Evolutionary conservation across 1,140 invertebrate species (phyloP), one percentile per base, ranked within the genome.

Genomic region (Saccostrea echinata): DNA sequence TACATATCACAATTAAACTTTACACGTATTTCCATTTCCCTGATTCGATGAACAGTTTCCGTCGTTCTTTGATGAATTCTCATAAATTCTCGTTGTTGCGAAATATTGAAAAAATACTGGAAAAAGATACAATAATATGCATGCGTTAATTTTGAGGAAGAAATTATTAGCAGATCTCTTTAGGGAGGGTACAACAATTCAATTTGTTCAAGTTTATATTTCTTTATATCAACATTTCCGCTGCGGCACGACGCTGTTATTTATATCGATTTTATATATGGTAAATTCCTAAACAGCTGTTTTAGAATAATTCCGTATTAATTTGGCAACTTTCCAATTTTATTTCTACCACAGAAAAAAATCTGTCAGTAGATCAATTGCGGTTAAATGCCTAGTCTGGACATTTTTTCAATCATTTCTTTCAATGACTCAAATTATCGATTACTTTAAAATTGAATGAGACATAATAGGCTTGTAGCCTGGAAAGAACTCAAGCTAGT

Each of bases 381-480:
- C 35, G 35, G 35, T 43, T 43, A 43, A 43, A 43, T 43, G 35
- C 35, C 35, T 43, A 3, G 35, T 43, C 35, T 43, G 35, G 35
- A 43, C 6, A 43, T 43, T 43, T 43, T 43, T 43, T 43, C 35
- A 43, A 43, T 43, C 35, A 61, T 24, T 61, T 21, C 57, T 61
- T 61, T 61, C 57, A 61, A 61, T 61, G 18, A 61, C 57, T 61
- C 57, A 61, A 61, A 61, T 21, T 61, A 61, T 61, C 57, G 57
- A 61, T 61, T 61, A 61, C 57, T 61, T 61, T 61, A 61, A 61
- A 61, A 61, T 61, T 61, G 57, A 61, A 61, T 61, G 57, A 61
- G 57, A 24, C n/a, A 4, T 61, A 21, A 61, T 24, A 61, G 57
- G 35, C 6, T 6, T 43, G 35, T 43, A 6, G 35, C 35, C 2